Evolutionary conservation across 2,888 invertebrate species (phyloP).

Genomic region (Frankliniella fusca): DNA sequence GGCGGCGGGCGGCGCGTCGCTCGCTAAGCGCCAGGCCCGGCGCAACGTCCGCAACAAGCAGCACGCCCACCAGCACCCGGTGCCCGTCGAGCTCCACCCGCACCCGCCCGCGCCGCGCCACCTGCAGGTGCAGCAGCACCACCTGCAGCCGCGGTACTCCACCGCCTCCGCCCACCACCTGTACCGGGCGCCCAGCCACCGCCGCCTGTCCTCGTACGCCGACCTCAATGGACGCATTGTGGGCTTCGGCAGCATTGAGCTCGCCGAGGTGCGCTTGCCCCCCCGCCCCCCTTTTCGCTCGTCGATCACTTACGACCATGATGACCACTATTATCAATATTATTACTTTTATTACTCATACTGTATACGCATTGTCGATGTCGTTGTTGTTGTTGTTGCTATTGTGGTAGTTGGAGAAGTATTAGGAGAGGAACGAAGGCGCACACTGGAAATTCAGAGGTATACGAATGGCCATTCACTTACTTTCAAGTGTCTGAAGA

Average conservation of each 20-base stretch:
- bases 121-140: slow-evolving; percentile 60
- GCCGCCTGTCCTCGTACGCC: slow-evolving; percentile 41
- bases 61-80: slow-evolving; percentile 40
- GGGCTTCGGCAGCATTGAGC: slow-evolving; percentile 39
- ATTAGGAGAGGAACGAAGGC: no score
- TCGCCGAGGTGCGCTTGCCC: slow-evolving; percentile 39
- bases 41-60: slow-evolving; percentile 43
- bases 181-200: slow-evolving; percentile 42
- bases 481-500: no score
- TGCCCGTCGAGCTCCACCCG: slow-evolving; percentile 44
- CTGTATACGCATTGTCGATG: background rate
- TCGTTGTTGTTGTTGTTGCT: background rate
- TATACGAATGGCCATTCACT: no score
- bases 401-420: background rate
- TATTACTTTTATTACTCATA: no score
- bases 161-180: slow-evolving; percentile 35
- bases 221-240: slow-evolving; percentile 42
- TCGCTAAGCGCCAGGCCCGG: slow-evolving; percentile 75
- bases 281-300: background rate
- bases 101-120: slow-evolving; percentile 57
- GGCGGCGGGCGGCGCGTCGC: slow-evolving; percentile 81
- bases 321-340: no score
- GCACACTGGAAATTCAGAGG: no score
- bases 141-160: slow-evolving; percentile 43
- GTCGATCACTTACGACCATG: no score